Conservation (phyloP, 2,797 vertebrate species). For the Enteromius fasciolatus region DNA sequence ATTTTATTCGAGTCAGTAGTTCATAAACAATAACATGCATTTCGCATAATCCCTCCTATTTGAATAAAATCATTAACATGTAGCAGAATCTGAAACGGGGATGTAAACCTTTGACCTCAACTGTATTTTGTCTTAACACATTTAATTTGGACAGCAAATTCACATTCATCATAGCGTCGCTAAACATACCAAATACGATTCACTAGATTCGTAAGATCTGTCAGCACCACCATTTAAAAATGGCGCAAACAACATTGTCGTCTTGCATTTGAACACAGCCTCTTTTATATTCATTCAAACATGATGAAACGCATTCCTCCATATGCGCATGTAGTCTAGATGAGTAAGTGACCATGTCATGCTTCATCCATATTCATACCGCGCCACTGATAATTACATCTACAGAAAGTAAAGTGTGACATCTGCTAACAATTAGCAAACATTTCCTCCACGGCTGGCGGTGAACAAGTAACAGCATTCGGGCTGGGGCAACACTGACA, state of each 20-base stretch:
- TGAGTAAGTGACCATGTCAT: slow-evolving; percentile 40
- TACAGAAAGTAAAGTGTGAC: slow-evolving; percentile 52
- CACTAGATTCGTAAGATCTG: neutral
- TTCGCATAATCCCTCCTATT: too few species aligned
- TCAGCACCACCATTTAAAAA: neutral
- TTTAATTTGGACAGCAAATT: neutral
- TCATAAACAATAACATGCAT: too few species aligned
- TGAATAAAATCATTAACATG: too few species aligned
- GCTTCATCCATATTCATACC: slow-evolving; percentile 29
- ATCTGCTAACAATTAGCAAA: slow-evolving; percentile 69
- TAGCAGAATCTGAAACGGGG: too few species aligned
- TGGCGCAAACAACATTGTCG: neutral
- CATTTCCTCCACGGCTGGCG: slow-evolving; percentile 61
- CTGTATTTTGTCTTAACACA: neutral
- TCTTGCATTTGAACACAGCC: neutral
- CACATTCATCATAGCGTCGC: neutral
- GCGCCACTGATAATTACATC: slow-evolving; percentile 47
- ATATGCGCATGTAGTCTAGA: slow-evolving; percentile 20
- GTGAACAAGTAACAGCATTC: neutral
- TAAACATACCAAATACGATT: neutral
- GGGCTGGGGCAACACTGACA: slow-evolving; percentile 66
- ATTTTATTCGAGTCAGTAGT: too few species aligned
- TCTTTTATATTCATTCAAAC: slow-evolving; percentile 5
- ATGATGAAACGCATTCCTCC: slow-evolving; percentile 9
- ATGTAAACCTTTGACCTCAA: too few species aligned